Percentiles rank a stretch among this genome's conserved stretches.
Evolutionary conservation across 2,888 invertebrate genomes (phyloP).

Genomic region (Tachystola acroxantha): DNA sequence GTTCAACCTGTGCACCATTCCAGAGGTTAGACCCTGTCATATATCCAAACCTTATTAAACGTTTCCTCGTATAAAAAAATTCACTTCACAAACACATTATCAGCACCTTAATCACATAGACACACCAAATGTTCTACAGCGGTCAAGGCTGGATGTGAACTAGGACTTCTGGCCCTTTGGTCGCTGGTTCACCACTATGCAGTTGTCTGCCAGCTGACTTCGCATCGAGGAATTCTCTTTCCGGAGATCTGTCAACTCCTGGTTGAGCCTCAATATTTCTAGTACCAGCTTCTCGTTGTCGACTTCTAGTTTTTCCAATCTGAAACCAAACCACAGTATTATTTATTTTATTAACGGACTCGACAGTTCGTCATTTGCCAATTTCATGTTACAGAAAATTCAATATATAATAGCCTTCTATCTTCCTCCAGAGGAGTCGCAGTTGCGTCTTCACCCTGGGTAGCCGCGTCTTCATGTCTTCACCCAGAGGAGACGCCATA

Average conservation of each 20-base stretch:
- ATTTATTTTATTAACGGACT: too few species aligned
- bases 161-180: slow-evolving; percentile 60
- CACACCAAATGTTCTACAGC: not conserved
- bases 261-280: slow-evolving; percentile 84
- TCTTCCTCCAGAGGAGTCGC: too few species aligned
- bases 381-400: too few species aligned
- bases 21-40: too few species aligned
- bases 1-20: too few species aligned
- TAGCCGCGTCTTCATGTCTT: too few species aligned
- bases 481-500: too few species aligned
- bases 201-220: slow-evolving; percentile 82
- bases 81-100: slow-evolving; percentile 1
- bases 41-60: too few species aligned
- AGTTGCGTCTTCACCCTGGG: too few species aligned
- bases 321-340: slow-evolving; percentile 43
- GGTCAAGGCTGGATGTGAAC: slow-evolving; percentile 17
- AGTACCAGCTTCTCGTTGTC: slow-evolving; percentile 86
- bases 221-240: slow-evolving; percentile 85
- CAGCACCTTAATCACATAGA: slow-evolving; percentile 3
- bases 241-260: slow-evolving; percentile 84
- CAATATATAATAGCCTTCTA: too few species aligned
- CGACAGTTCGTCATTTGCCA: too few species aligned
- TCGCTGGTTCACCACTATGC: slow-evolving; percentile 64
- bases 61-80: not conserved
- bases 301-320: slow-evolving; percentile 62